These are phyloP conservation scores for Lagria hirta DNA, from an alignment of 2,888 invertebrate species.

Conservation along the genomic window DNA sequence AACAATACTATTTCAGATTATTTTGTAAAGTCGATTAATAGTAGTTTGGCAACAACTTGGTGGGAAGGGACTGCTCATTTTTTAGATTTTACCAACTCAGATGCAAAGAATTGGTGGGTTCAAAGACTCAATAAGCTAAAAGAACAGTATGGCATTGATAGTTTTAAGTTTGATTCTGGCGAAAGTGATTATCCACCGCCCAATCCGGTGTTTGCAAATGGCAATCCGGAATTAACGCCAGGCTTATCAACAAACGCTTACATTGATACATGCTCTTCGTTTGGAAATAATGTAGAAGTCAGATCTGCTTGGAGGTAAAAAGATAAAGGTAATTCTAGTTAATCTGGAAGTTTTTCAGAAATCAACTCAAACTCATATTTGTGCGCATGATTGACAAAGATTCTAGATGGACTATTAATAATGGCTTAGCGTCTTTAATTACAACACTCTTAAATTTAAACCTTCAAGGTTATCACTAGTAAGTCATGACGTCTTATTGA, in stretches of 20 bases:
- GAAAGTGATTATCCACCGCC: conserved; percentile 71
- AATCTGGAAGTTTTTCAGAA: conserved; percentile 49
- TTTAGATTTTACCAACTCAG: conserved; percentile 73
- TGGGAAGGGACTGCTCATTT: conserved; percentile 62
- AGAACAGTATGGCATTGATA: conserved; percentile 66
- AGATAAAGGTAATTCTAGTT: conserved; percentile 8
- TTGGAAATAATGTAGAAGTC: conserved; percentile 69
- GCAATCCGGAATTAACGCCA: conserved; percentile 60
- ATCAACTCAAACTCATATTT: conserved; percentile 70
- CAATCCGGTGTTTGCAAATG: conserved; percentile 54
- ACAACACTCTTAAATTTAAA: conserved; percentile 68
- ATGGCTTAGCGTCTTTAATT: conserved; percentile 71
- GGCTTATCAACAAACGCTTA: conserved; percentile 60
- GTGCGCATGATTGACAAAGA: conserved; percentile 79
- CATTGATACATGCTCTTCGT: conserved; percentile 59
- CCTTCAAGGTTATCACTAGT: conserved; percentile 53
- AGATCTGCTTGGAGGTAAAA: conserved; percentile 65
- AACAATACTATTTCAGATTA: conserved; percentile 49
- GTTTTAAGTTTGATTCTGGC: conserved; percentile 82
- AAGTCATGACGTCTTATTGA: too few species aligned
- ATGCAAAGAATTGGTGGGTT: conserved; percentile 63
- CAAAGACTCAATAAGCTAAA: conserved; percentile 58
- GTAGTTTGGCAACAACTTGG: conserved; percentile 54
- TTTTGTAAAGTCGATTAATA: conserved; percentile 58
- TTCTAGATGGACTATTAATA: conserved; percentile 67